A percentile compares a stretch with the other conserved stretches of the same genome.
Conservation (phyloP, 2,113 vertebrate species). For the Calyptommatus sinebrachiatus region DNA sequence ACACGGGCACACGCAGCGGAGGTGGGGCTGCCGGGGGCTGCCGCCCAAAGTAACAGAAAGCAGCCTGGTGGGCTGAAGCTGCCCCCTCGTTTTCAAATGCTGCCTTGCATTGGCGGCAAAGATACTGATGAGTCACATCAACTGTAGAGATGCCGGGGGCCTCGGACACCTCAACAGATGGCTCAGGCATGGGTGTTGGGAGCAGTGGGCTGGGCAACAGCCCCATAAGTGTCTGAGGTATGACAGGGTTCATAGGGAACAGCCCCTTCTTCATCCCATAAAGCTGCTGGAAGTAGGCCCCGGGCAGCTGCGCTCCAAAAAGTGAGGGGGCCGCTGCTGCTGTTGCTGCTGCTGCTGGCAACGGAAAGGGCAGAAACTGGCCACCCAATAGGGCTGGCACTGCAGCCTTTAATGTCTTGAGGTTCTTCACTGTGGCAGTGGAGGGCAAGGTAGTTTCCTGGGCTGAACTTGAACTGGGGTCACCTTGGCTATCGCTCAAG, state of each 20-base stretch:
- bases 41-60: slow-evolving; percentile 67
- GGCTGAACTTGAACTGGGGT: slow-evolving; percentile 45
- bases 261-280: slow-evolving; percentile 73
- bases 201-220: slow-evolving; percentile 68
- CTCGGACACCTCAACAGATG: slow-evolving; percentile 48
- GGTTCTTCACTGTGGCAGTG: slow-evolving; percentile 61
- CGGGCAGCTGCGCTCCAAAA: slow-evolving; percentile 68
- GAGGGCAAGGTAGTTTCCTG: slow-evolving; percentile 49
- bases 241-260: slow-evolving; percentile 70
- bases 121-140: slow-evolving; percentile 70
- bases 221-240: slow-evolving; percentile 74
- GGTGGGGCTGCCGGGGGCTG: slow-evolving; percentile 49
- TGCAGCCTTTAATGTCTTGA: slow-evolving; percentile 66
- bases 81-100: slow-evolving; percentile 66
- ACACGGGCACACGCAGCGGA: slow-evolving; percentile 66
- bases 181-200: slow-evolving; percentile 54
- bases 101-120: slow-evolving; percentile 71
- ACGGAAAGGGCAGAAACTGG: slow-evolving; percentile 67
- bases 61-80: slow-evolving; percentile 65
- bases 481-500: slow-evolving; percentile 22
- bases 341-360: slow-evolving; percentile 52
- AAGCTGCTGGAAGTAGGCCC: slow-evolving; percentile 72
- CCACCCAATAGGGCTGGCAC: slow-evolving; percentile 66
- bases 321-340: slow-evolving; percentile 55
- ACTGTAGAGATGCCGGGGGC: slow-evolving; percentile 68